phyloP scores from a whole-genome alignment of 2,888 invertebrate species.

The Lasioglossum figueresi region DNA sequence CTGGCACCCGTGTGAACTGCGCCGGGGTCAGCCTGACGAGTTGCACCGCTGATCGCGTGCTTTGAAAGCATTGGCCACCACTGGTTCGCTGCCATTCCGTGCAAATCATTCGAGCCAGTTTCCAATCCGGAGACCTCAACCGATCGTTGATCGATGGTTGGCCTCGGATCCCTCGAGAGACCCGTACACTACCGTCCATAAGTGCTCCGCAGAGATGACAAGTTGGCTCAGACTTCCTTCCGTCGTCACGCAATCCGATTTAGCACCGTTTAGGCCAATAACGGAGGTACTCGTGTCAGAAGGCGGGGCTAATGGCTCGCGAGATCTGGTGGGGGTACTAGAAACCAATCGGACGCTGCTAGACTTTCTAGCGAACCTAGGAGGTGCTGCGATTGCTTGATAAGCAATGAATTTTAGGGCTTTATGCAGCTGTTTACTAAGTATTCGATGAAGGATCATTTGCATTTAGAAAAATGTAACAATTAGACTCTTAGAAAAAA shows the following conservation, averaged over 20 bases:
- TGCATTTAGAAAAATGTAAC: not conserved
- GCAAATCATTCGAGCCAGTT: not conserved
- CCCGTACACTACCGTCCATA: not conserved
- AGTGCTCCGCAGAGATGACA: not conserved
- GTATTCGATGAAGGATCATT: not conserved
- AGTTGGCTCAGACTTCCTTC: conserved; percentile 1
- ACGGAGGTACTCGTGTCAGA: not conserved
- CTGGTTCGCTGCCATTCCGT: not conserved
- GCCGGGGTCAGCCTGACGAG: conserved; percentile 12
- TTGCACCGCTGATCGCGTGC: conserved; percentile 15
- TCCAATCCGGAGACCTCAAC: not conserved
- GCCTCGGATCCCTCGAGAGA: not conserved
- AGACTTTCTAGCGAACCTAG: not conserved
- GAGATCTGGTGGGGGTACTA: not conserved
- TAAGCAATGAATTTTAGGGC: not conserved
- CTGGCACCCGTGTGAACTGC: conserved; percentile 21
- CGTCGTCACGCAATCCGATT: conserved; percentile 2
- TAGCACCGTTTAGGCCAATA: conserved; percentile 3
- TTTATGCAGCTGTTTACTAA: not conserved
- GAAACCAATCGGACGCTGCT: not conserved
- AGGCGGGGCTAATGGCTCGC: not conserved
- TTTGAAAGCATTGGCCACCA: not conserved
- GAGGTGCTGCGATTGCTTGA: not conserved
- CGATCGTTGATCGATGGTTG: conserved; percentile 13
- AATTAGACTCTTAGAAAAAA: not conserved